Conservation (phyloP, 2,113 vertebrate species). For the Albula goreensis region DNA sequence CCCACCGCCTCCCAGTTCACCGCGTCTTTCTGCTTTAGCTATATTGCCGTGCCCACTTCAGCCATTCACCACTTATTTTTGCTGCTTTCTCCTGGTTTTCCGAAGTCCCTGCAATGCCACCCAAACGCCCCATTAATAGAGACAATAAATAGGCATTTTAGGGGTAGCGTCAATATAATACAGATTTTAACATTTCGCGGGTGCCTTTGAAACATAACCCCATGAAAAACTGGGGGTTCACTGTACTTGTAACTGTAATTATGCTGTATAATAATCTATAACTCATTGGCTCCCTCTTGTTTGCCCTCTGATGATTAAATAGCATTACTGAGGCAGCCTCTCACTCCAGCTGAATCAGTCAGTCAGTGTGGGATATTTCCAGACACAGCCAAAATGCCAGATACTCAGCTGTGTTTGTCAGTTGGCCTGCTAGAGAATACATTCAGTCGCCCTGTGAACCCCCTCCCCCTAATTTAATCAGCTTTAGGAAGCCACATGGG, state of each 20-base stretch:
- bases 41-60: too few species aligned
- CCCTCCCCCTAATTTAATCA: background rate
- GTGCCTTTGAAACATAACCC: too few species aligned
- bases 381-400: background rate
- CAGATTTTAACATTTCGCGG: too few species aligned
- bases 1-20: too few species aligned
- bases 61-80: too few species aligned
- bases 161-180: too few species aligned
- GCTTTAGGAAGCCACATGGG: background rate
- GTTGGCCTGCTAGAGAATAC: background rate
- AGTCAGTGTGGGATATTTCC: background rate
- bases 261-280: background rate
- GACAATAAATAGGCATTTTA: too few species aligned
- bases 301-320: background rate
- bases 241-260: background rate
- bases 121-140: too few species aligned
- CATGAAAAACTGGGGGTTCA: too few species aligned
- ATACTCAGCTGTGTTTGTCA: background rate
- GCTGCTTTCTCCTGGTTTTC: too few species aligned
- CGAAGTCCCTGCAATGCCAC: too few species aligned
- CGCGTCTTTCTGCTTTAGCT: too few species aligned
- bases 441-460: background rate
- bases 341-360: background rate
- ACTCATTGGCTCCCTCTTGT: background rate
- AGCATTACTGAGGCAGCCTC: background rate